Evolutionary conservation across 2,888 invertebrate species (phyloP).

Genomic region (Hylaea fasciaria): DNA sequence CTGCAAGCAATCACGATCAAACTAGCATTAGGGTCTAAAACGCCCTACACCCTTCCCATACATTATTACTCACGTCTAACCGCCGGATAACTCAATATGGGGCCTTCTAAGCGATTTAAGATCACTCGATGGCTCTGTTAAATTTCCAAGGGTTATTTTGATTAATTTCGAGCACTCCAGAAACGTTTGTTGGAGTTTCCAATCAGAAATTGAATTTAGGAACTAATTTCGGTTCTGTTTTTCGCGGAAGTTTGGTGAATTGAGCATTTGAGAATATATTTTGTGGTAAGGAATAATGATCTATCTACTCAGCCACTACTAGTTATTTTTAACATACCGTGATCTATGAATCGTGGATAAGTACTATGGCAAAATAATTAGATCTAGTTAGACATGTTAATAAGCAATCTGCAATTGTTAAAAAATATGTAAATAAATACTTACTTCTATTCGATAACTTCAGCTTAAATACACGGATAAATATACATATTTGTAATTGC

Average conservation of each 20-base stretch:
- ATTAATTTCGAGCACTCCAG: constrained; percentile 66
- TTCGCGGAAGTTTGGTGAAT: background rate
- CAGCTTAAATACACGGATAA: no score
- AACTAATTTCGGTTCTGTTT: background rate
- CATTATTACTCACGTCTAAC: constrained; percentile 77
- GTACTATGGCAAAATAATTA: no score
- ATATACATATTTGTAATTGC: no score
- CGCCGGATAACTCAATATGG: constrained; percentile 78
- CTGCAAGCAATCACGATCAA: constrained; percentile 60
- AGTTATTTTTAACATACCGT: no score
- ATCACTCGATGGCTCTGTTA: constrained; percentile 72
- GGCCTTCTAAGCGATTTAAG: constrained; percentile 75
- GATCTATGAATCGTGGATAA: no score
- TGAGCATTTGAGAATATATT: background rate
- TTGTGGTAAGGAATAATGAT: no score
- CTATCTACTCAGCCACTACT: no score
- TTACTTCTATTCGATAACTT: no score
- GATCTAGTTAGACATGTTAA: no score
- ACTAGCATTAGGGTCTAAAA: constrained; percentile 52
- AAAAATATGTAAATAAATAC: no score
- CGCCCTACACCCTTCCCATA: constrained; percentile 66
- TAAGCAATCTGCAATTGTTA: no score
- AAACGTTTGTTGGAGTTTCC: constrained; percentile 10
- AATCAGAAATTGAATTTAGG: constrained; percentile 8
- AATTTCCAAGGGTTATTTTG: constrained; percentile 70